phyloP scores from a whole-genome alignment of 1,140 invertebrate species.

The Brevipalpus yothersi region DNA sequence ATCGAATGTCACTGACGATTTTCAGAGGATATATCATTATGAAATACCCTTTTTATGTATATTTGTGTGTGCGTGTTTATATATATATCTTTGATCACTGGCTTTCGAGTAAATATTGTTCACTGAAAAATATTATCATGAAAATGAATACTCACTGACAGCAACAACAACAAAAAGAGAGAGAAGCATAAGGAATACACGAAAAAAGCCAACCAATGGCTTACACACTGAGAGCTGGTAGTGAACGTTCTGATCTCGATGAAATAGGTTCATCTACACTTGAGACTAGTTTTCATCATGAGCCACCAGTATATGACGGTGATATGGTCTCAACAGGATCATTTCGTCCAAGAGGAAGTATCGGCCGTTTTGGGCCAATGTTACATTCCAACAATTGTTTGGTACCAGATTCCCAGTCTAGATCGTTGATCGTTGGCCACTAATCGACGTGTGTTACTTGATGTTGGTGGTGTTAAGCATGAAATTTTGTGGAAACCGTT shows the following conservation, averaged over 20 bases:
- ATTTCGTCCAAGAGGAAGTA: not conserved
- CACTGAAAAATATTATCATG: too few relatives aligned
- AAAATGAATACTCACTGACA: too few relatives aligned
- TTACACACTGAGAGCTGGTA: not conserved
- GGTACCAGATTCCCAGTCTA: slow-evolving; percentile 76
- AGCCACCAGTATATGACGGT: not conserved
- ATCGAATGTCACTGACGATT: too few relatives aligned
- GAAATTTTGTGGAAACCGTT: slow-evolving; percentile 77
- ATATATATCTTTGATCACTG: too few relatives aligned
- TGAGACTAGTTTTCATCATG: not conserved
- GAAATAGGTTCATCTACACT: not conserved
- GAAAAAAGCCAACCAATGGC: not conserved
- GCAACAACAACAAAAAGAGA: too few relatives aligned
- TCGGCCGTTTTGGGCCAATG: not conserved
- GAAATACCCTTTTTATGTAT: too few relatives aligned
- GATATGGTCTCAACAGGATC: not conserved
- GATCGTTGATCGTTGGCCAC: slow-evolving; percentile 69
- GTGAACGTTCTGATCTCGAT: not conserved
- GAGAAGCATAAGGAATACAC: too few relatives aligned
- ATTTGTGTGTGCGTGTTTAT: too few relatives aligned
- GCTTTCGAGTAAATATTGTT: too few relatives aligned
- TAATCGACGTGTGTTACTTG: slow-evolving; percentile 69
- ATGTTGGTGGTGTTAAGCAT: slow-evolving; percentile 86
- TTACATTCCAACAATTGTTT: not conserved
- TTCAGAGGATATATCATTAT: too few relatives aligned